These are phyloP conservation scores for Sebastiscus albofasciatus DNA, from an alignment of 2,797 vertebrate species.

Conservation along the genomic window DNA sequence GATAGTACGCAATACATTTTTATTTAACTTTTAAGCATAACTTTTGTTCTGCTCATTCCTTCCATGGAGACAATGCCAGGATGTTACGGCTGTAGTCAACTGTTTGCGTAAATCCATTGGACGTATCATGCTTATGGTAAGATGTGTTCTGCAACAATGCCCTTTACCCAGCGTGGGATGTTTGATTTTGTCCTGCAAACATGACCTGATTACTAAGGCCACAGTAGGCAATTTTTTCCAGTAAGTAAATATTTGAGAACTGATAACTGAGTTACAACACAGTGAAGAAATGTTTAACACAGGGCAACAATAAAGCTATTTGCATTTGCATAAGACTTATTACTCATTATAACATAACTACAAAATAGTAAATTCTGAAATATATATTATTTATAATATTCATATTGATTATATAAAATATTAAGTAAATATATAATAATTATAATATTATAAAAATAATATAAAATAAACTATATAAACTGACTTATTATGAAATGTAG, in stretches of 20 bases:
- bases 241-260: slow-evolving; percentile 14
- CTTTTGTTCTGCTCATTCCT: no score
- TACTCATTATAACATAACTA: no score
- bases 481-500: no score
- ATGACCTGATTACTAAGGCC: not conserved
- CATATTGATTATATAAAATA: no score
- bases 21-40: not conserved
- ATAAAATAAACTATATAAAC: no score
- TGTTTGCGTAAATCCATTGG: not conserved
- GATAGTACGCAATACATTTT: not conserved
- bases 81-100: not conserved
- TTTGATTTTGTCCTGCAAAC: slow-evolving; percentile 28
- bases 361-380: no score
- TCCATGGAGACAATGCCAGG: not conserved
- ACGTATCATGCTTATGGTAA: not conserved
- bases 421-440: not conserved
- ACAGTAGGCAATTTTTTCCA: slow-evolving; percentile 10
- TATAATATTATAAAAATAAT: no score
- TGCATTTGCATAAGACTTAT: not conserved
- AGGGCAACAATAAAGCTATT: not conserved
- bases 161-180: slow-evolving; percentile 28
- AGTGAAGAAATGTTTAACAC: not conserved
- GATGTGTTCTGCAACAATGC: slow-evolving; percentile 1
- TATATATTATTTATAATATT: no score
- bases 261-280: slow-evolving; percentile 26